Percentiles rank a stretch among this genome's conserved stretches.
Conservation (phyloP, 2,113 vertebrate species). For the Ahaetulla prasina region DNA sequence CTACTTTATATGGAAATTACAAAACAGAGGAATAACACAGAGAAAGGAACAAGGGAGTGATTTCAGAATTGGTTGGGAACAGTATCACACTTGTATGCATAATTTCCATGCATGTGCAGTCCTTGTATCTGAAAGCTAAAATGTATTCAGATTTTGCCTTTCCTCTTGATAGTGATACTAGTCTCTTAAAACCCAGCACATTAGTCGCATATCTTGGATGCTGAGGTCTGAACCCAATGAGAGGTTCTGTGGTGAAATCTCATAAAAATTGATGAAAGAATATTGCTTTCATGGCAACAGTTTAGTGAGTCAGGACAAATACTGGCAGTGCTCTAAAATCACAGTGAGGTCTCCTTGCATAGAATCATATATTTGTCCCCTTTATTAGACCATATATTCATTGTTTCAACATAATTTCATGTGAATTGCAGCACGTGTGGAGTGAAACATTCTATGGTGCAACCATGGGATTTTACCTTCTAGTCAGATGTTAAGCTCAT, state of each 20-base stretch:
- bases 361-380: not conserved
- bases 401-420: not conserved
- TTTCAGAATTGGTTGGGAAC: not conserved
- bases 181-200: not conserved
- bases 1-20: not conserved
- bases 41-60: not conserved
- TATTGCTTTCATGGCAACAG: not conserved
- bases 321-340: not conserved
- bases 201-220: not conserved
- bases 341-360: not conserved
- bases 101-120: not conserved
- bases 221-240: not conserved
- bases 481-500: not conserved
- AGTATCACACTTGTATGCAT: not conserved
- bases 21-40: not conserved
- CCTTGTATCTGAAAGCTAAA: not conserved
- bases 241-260: not conserved
- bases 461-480: constrained; percentile 44
- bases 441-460: constrained; percentile 20
- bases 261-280: not conserved
- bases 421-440: not conserved
- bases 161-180: not conserved
- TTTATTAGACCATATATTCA: not conserved
- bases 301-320: not conserved
- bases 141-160: not conserved